Evolutionary conservation across 1,140 invertebrate species (phyloP), one percentile per base, ranked within the genome.

Genomic region (Brachionus paranguensis): DNA sequence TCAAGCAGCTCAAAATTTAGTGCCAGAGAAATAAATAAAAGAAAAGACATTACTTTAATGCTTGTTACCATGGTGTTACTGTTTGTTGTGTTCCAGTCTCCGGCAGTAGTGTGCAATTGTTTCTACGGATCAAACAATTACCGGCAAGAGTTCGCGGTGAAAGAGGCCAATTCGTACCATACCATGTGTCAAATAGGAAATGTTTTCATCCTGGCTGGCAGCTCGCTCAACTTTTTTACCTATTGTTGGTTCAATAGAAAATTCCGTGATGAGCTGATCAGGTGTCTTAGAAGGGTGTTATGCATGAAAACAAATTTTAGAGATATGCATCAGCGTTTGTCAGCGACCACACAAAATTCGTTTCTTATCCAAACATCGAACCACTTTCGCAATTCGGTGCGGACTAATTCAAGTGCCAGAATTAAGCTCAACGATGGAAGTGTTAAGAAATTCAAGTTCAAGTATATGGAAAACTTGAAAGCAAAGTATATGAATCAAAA

Each of bases 91-190:
- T 74, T 68, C 8, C 81, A 84, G 47, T 72, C 65, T n/a, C 81
- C 81, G 10, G 81, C 81, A 27, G 81, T 60, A 3, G 41, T 84
- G 3, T 72, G 60, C 37, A 68, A 72, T 74, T 84, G 81, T 84
- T 70, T 84, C 27, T 84, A 84, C 72, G 81, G 60, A n/a, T 84
- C 64, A 1, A 81, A 68, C 43, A 64, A 81, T 81, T 81, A 17
- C 47, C 14, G 68, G 17, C 20, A 20, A 37, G 72, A 76, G 41
- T 81, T 81, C 41, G 60, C 24, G 20, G 27, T 29, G 17, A 60
- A 41, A 45, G 53, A 81, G 10, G 5, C 53, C 17, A 81, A 81
- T 45, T 64, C 78, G 27, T 50, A 50, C 27, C 55, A 81, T 20
- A 81, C 27, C 11, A 12, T 68, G n/a, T 81, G 78, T 37, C 33